phyloP scores from a whole-genome alignment of 2,888 invertebrate genomes.

The Acrobasis consociella region DNA sequence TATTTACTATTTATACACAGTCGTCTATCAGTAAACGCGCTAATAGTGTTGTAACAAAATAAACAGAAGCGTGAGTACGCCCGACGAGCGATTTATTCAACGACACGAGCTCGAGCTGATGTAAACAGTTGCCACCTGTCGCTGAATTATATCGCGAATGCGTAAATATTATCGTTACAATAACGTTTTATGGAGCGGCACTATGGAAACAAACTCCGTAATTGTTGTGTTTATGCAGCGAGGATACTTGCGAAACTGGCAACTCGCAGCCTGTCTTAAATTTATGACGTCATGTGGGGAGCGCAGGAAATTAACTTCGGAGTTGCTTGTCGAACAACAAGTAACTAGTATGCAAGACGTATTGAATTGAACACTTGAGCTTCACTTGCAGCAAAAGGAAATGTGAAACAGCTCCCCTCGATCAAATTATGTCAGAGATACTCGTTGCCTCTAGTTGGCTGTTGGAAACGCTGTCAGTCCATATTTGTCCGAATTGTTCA shows the following conservation, averaged over 20 bases:
- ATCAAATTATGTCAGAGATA: constrained; percentile 7
- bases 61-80: constrained; percentile 55
- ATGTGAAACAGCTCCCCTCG: constrained; percentile 5
- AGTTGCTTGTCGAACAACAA: constrained; percentile 35
- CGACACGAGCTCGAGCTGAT: constrained; percentile 42
- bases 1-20: constrained; percentile 24
- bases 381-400: background rate
- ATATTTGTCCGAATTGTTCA: constrained; percentile 8
- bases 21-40: constrained; percentile 40
- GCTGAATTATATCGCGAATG: constrained; percentile 57
- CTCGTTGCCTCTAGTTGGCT: background rate
- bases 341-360: constrained; percentile 26
- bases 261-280: constrained; percentile 40
- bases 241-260: constrained; percentile 33
- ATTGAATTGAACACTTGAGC: constrained; percentile 9
- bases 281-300: constrained; percentile 48
- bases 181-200: constrained; percentile 41
- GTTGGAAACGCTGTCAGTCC: constrained; percentile 15
- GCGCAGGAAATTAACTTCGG: constrained; percentile 49
- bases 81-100: constrained; percentile 61
- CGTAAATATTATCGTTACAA: constrained; percentile 41
- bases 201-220: constrained; percentile 45
- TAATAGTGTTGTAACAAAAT: constrained; percentile 52
- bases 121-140: constrained; percentile 59
- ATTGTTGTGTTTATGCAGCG: constrained; percentile 43